Evolutionary conservation across 2,888 invertebrate genomes (phyloP).

Genomic region (Brachypalpus laphriformis): DNA sequence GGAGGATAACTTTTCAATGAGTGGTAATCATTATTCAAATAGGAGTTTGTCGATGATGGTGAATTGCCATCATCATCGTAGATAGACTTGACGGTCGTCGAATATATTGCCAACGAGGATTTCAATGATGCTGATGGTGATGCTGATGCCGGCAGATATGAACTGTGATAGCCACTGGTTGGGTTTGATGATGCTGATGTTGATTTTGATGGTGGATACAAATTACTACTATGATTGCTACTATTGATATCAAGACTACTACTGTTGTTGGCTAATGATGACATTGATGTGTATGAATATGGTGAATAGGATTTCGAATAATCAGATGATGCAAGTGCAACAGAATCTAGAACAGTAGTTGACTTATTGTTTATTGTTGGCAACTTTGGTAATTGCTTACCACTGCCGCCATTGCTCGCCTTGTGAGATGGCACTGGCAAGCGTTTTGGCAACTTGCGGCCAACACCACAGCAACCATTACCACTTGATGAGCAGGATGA

Average conservation of each 20-base stretch:
- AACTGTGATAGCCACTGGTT: slow-evolving; percentile 53
- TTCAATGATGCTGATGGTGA: slow-evolving; percentile 55
- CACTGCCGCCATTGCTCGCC: slow-evolving; percentile 37
- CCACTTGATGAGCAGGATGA: slow-evolving; percentile 54
- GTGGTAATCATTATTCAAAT: slow-evolving; percentile 62
- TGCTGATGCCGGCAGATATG: slow-evolving; percentile 53
- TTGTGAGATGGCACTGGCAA: slow-evolving; percentile 76
- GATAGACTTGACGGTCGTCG: slow-evolving; percentile 47
- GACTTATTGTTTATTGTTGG: slow-evolving; percentile 60
- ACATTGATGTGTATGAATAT: slow-evolving; percentile 57
- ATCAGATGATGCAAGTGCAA: slow-evolving; percentile 24
- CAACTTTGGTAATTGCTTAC: slow-evolving; percentile 79
- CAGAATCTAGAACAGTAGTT: slow-evolving; percentile 35
- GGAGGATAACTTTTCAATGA: slow-evolving; percentile 65
- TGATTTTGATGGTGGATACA: slow-evolving; percentile 58
- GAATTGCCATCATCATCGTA: slow-evolving; percentile 42
- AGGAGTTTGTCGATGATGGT: slow-evolving; percentile 12
- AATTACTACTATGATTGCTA: slow-evolving; percentile 59
- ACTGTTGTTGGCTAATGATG: slow-evolving; percentile 44
- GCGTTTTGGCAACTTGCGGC: slow-evolving; percentile 79
- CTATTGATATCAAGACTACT: slow-evolving; percentile 47
- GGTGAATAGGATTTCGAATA: slow-evolving; percentile 61
- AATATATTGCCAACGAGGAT: slow-evolving; percentile 45
- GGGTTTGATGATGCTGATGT: slow-evolving; percentile 36
- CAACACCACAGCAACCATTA: slow-evolving; percentile 58